These are phyloP conservation scores for Diachasmimorpha longicaudata DNA, from an alignment of 1,140 invertebrate genomes.

Conservation along the genomic window DNA sequence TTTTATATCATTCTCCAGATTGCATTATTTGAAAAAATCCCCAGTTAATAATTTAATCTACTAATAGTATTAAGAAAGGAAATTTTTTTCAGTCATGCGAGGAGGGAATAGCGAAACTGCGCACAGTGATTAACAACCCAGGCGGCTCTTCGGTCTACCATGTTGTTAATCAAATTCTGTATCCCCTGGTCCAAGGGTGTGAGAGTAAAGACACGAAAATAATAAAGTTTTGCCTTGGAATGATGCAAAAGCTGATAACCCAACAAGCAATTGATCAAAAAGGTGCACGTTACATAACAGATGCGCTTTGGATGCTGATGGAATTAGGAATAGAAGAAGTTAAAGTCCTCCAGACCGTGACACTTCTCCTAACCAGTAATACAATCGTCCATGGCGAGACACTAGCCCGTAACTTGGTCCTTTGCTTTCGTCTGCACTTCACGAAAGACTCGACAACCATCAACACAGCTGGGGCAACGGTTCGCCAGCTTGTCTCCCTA, in stretches of 20 bases:
- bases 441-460: slow-evolving; percentile 92
- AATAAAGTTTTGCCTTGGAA: slow-evolving; percentile 90
- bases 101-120: slow-evolving; percentile 89
- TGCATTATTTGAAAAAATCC: too few species aligned
- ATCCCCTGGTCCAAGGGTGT: slow-evolving; percentile 97
- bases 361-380: slow-evolving; percentile 92
- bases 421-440: slow-evolving; percentile 95
- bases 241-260: slow-evolving; percentile 86
- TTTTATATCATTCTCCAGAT: too few species aligned
- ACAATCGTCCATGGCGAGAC: slow-evolving; percentile 91
- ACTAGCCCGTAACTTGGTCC: slow-evolving; percentile 90
- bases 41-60: too few species aligned
- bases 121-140: slow-evolving; percentile 78
- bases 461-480: slow-evolving; percentile 96
- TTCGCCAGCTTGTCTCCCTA: slow-evolving; percentile 93
- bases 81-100: slow-evolving; percentile 85
- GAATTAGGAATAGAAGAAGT: slow-evolving; percentile 93
- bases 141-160: slow-evolving; percentile 80
- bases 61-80: slow-evolving; percentile 11
- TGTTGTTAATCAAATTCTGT: slow-evolving; percentile 91
- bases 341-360: slow-evolving; percentile 95
- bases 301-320: slow-evolving; percentile 92
- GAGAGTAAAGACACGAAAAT: slow-evolving; percentile 97
- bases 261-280: slow-evolving; percentile 85
- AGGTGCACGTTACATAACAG: slow-evolving; percentile 90